A percentile compares a stretch with the other conserved stretches of the same genome.
phyloP scores from a whole-genome alignment of 2,888 invertebrate species.

The Tetanocera ferruginea region DNA sequence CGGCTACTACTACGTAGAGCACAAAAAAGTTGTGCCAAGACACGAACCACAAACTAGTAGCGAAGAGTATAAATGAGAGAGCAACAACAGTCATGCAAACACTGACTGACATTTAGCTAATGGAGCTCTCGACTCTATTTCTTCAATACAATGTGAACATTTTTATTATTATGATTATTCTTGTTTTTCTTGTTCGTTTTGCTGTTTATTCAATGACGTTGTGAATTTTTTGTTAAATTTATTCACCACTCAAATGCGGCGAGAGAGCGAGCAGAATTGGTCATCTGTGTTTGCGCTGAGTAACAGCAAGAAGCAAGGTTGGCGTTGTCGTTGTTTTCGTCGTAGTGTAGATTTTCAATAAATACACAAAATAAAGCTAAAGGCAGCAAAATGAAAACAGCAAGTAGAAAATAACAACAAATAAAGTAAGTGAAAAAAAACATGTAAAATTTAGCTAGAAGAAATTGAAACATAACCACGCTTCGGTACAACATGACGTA shows the following conservation, averaged over 20 bases:
- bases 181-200: neutral
- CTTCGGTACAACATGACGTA: slow-evolving; percentile 14
- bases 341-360: neutral
- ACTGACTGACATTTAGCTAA: no score
- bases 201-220: no score
- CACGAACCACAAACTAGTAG: neutral
- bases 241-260: no score
- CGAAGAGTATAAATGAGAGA: neutral
- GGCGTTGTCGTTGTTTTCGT: neutral
- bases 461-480: neutral
- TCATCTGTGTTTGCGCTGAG: neutral
- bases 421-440: neutral
- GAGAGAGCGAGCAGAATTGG: neutral
- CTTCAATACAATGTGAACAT: neutral
- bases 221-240: no score
- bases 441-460: neutral
- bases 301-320: neutral
- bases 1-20: neutral
- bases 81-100: no score
- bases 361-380: neutral
- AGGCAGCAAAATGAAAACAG: neutral
- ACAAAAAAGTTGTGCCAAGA: neutral
- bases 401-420: neutral
- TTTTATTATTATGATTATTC: neutral
- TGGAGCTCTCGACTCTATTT: no score